These are phyloP conservation scores for Mobula hypostoma DNA, from an alignment of 2,113 vertebrate species.

Conservation along the genomic window DNA sequence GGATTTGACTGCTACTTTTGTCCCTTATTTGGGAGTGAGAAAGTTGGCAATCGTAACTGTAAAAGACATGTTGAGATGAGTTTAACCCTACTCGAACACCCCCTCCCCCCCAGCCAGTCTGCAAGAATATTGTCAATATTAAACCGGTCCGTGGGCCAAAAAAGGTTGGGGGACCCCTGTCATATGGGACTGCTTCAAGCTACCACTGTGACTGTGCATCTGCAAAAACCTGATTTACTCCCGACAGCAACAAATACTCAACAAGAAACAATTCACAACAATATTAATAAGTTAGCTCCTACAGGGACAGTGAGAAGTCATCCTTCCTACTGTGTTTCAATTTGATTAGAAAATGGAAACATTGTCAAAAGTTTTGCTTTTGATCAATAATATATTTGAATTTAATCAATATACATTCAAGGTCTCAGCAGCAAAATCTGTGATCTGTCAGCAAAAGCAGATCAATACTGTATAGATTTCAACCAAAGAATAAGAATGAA, in stretches of 20 bases:
- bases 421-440: slow-evolving; percentile 15
- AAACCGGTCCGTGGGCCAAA: too few species aligned
- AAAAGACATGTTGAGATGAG: too few species aligned
- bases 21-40: too few species aligned
- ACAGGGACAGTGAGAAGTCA: not conserved
- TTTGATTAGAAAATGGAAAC: slow-evolving; percentile 13
- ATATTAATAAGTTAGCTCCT: not conserved
- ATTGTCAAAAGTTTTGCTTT: slow-evolving; percentile 26
- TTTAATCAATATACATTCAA: not conserved
- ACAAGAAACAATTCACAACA: not conserved
- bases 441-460: slow-evolving; percentile 23
- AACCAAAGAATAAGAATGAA: slow-evolving; percentile 25
- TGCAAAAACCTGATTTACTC: slow-evolving; percentile 1
- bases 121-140: too few species aligned
- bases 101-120: too few species aligned
- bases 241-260: not conserved
- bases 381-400: slow-evolving; percentile 18
- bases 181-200: not conserved
- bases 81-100: too few species aligned
- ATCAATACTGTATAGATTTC: not conserved
- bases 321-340: not conserved
- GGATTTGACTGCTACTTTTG: too few species aligned
- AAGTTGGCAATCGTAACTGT: too few species aligned
- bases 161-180: too few species aligned
- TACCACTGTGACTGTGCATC: not conserved